phyloP scores from a whole-genome alignment of 2,888 invertebrate species.

The Ditylenchus weischeri region DNA sequence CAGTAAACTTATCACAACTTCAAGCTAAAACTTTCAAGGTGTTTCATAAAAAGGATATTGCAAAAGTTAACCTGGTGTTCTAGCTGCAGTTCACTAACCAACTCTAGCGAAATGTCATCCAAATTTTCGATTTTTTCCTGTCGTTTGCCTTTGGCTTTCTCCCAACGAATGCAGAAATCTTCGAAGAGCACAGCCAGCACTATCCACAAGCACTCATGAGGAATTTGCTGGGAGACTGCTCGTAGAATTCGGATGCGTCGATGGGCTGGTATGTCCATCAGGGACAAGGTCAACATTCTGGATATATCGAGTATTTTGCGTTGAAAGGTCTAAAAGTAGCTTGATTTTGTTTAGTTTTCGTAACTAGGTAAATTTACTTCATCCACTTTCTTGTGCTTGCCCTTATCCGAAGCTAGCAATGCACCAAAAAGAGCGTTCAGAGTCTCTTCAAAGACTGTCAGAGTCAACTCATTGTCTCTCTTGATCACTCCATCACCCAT shows the following conservation, averaged over 20 bases:
- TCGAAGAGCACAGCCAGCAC: constrained; percentile 62
- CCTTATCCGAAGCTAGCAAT: constrained; percentile 30
- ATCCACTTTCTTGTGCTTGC: too few relatives aligned
- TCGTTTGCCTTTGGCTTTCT: constrained; percentile 36
- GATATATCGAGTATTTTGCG: constrained; percentile 64
- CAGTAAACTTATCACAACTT: constrained; percentile 41
- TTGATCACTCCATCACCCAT: constrained; percentile 85
- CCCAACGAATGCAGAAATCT: constrained; percentile 59
- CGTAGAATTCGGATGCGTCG: constrained; percentile 66
- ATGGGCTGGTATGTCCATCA: constrained; percentile 88
- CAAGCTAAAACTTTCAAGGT: constrained; percentile 32
- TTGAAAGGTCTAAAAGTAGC: constrained; percentile 15
- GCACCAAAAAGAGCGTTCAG: constrained; percentile 48
- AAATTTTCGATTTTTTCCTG: constrained; percentile 43
- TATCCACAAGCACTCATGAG: constrained; percentile 60
- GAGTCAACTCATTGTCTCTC: constrained; percentile 54
- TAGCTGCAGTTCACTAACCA: constrained; percentile 39
- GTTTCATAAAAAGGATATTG: neutral
- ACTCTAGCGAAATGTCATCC: constrained; percentile 48
- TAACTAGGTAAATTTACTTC: neutral
- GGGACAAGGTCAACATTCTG: constrained; percentile 83
- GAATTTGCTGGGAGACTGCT: constrained; percentile 43
- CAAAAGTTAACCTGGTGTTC: constrained; percentile 38
- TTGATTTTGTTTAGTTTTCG: constrained; percentile 5
- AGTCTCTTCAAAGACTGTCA: constrained; percentile 49